phyloP scores from a whole-genome alignment of 1,140 invertebrate genomes.

The Dendrolimus kikuchii region DNA sequence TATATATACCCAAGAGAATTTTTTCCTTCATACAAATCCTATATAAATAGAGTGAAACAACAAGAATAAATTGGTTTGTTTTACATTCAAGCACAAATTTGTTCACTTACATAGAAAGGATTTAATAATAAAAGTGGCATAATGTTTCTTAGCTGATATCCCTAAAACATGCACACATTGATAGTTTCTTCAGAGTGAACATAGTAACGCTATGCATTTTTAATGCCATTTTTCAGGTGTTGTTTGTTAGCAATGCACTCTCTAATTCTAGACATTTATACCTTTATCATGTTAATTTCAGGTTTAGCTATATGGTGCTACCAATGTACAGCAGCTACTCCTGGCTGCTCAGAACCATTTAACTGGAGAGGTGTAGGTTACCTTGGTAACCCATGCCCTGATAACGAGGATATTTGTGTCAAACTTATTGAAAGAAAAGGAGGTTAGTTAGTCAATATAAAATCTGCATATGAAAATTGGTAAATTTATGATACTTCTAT shows the following conservation, averaged over 20 bases:
- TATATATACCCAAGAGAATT: too few relatives aligned
- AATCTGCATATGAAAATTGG: slow-evolving; percentile 1
- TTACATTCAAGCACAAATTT: too few relatives aligned
- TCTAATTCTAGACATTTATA: background rate
- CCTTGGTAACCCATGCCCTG: slow-evolving; percentile 83
- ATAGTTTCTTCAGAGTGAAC: too few relatives aligned
- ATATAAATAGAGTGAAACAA: too few relatives aligned
- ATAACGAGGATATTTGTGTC: slow-evolving; percentile 90
- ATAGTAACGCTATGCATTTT: too few relatives aligned
- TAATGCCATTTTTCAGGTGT: too few relatives aligned
- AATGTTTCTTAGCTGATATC: too few relatives aligned
- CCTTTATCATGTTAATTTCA: slow-evolving; percentile 20
- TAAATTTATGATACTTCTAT: background rate
- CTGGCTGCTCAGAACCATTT: slow-evolving; percentile 88
- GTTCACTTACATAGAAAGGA: too few relatives aligned
- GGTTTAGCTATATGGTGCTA: slow-evolving; percentile 85
- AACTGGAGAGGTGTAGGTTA: slow-evolving; percentile 83
- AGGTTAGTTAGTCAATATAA: slow-evolving; percentile 70
- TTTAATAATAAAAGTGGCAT: too few relatives aligned
- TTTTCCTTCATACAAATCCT: too few relatives aligned
- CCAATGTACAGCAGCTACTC: slow-evolving; percentile 90
- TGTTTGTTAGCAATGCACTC: background rate
- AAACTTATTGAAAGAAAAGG: slow-evolving; percentile 92
- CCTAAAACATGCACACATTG: too few relatives aligned
- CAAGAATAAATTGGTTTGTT: too few relatives aligned